A percentile compares a stretch with the other conserved stretches of the same genome.
Evolutionary conservation across 2,797 vertebrate genomes (phyloP).

Genomic region (Okamejei kenojei): DNA sequence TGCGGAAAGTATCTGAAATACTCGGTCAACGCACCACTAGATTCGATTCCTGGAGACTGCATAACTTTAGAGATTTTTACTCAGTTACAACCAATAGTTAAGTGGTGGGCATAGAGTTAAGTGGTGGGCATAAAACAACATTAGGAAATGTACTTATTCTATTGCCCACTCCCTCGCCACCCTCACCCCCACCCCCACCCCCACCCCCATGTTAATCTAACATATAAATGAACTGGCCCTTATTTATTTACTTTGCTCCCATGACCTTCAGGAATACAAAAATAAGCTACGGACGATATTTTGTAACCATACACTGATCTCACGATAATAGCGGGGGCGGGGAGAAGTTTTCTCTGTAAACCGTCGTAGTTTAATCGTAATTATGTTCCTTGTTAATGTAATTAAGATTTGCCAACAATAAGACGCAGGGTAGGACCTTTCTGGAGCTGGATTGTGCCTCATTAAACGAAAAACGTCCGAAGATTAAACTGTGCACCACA

Average conservation of each 20-base stretch:
- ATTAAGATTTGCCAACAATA: not conserved
- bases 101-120: not conserved
- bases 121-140: not conserved
- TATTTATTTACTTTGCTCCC: not conserved
- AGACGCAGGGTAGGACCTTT: not conserved
- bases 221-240: not conserved
- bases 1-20: not conserved
- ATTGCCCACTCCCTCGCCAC: no score
- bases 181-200: no score
- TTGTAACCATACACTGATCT: not conserved
- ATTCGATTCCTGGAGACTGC: not conserved
- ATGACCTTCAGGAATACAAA: not conserved
- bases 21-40: not conserved
- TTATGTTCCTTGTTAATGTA: not conserved
- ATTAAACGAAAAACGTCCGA: not conserved
- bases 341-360: not conserved
- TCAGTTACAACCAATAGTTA: not conserved
- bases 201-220: not conserved
- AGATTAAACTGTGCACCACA: not conserved
- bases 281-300: not conserved
- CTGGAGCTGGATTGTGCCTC: not conserved
- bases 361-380: not conserved
- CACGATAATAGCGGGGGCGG: not conserved
- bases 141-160: not conserved
- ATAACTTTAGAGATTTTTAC: slow-evolving; percentile 7